Base-by-base conservation (phyloP, 1,140 invertebrate genomes). In the Meteorus sp. region DNA sequence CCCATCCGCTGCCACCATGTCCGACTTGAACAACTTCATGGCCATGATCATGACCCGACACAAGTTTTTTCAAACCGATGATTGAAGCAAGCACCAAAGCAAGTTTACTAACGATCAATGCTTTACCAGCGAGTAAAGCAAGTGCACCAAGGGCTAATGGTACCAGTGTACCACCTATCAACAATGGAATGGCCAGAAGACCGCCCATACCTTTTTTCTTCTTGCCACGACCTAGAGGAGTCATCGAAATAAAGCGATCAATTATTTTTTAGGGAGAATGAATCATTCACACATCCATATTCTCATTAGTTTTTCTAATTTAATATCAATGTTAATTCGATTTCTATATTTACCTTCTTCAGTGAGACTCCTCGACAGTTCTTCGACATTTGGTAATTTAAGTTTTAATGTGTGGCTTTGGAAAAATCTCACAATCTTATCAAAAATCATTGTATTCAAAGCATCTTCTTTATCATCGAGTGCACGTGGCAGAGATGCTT, bases 21-120 rank as follows among this genome's bases (percentile, higher is more conserved):
- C 85, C 84, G 1, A 88, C 85, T 43, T 89, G 88, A 3, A 89
- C 88, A 1, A 82, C 81, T 57, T 89, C 88, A 69, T 90, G 88
- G 4, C 86, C 85, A 43, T 85, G 83, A 8, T 60, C 62, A 11
- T 85, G 83, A 3, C 85, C 83, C 9, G 86, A 85, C 11, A 92
- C 77, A 1, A 93, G 81, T 68, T 92, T 92, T 82, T 92, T 93
- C 66, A 93, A 77, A 1, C 90, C 91, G 54, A 93, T 90, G 61
- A 93, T 92, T 54, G 86, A 89, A 25, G 91, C 89, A 19, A 92
- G 76, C 0, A 91, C 89, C 27, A 93, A 72, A 5, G 91, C 91
- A 39, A 93, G 75, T 70, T 93, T 93, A 68, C 89, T 90, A 44
- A 92, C 87, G 65, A 93, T 92, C 29, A 93, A 76, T 29, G 90